phyloP scores from a whole-genome alignment of 1,140 invertebrate genomes.

The Neodiprion lecontei region DNA sequence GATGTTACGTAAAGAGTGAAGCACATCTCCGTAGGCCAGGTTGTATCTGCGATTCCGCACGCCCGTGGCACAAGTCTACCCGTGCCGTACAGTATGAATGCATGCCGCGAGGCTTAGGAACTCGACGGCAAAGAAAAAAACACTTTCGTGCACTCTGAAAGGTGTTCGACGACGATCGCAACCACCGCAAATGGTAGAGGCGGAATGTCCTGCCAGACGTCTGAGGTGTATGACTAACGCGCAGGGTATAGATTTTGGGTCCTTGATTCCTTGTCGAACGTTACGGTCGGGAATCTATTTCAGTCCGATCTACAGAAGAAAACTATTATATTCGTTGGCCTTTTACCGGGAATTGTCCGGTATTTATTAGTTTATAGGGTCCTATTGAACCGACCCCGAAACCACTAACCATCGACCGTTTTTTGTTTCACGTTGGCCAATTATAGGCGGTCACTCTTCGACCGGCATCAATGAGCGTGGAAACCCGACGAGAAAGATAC shows the following conservation, averaged over 20 bases:
- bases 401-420: conserved; percentile 4
- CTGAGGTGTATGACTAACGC: too few relatives aligned
- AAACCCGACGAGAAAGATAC: background rate
- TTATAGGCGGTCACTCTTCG: background rate
- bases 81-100: background rate
- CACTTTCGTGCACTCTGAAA: background rate
- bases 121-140: background rate
- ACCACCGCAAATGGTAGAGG: background rate
- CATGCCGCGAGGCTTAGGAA: background rate
- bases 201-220: too few relatives aligned
- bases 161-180: background rate
- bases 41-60: background rate
- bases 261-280: background rate
- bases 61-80: background rate
- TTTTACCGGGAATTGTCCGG: conserved; percentile 4
- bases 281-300: background rate
- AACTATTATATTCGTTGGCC: background rate
- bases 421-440: conserved; percentile 3
- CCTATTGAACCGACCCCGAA: background rate
- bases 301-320: background rate
- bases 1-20: background rate
- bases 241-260: background rate
- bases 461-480: conserved; percentile 1
- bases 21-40: background rate
- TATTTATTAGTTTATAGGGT: conserved; percentile 1